Evolutionary conservation across 2,797 vertebrate genomes (phyloP), one percentile per base, ranked within the genome.

Genomic region (Masticophis lateralis): DNA sequence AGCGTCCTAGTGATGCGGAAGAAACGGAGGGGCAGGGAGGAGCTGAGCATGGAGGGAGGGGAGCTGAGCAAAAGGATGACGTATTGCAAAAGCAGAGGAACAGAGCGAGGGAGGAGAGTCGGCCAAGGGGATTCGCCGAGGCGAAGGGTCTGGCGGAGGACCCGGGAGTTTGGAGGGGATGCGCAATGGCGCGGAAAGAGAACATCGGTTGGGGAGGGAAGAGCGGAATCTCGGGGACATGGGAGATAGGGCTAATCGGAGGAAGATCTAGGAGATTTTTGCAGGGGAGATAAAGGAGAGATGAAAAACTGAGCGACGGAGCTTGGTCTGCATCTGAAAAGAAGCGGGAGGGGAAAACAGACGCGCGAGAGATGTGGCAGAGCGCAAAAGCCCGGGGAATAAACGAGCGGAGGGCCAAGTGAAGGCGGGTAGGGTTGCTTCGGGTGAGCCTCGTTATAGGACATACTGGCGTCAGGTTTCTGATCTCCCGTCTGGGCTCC

Each of bases 11-110:
- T 51, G 27, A 66, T 57, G 93, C 89, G 20, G 90, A 53, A 27
- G 28, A 88, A 83, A 79, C 25, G 87, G 6, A 74, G 55, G 57
- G 32, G 28, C 51, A 61, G 53, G 88, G 20, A 74, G 86, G 66
- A 63, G 20, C 27, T 7, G 87, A 16, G 66, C 18, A 12, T 14
- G 22, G 88, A 12, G 5, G 86, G 37, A 7, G 55, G n/a, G 43
- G 10, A 27, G 53, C 51, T 3, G 87, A 66, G 89, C 56, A 0
- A 91, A 92, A 87, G 93, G 92, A 92, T 91, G 94, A 93, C 93
- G 92, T 92, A 60, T 55, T 92, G 90, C 86, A 1, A 88, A 89
- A 92, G 79, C 60, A 13, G 55, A 87, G 87, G 79, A 25, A 55
- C 53, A n/a, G 57, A 63, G 47, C 47, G 12, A 60, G 27, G 90